A percentile compares a stretch with the other conserved stretches of the same genome.
Evolutionary conservation across 1,140 invertebrate genomes (phyloP).

Genomic region (Leptopilina boulardi): DNA sequence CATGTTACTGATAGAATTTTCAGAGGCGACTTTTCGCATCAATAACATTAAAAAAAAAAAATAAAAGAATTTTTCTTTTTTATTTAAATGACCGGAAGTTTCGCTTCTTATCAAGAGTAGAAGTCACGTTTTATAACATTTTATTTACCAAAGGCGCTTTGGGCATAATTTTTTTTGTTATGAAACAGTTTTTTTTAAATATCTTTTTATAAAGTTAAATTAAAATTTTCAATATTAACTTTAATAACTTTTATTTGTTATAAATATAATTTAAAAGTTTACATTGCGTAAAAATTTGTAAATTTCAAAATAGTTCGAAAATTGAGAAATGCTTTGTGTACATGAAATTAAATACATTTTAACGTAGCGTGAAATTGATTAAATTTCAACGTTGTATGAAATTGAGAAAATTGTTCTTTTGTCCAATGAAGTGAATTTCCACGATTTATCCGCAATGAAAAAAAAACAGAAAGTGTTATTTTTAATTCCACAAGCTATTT

Average conservation of each 20-base stretch:
- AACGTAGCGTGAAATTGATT: conserved; percentile 13
- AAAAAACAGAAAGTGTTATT: neutral
- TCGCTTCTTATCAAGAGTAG: no score
- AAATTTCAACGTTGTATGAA: neutral
- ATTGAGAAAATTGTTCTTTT: neutral
- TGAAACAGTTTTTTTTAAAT: no score
- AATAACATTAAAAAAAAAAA: neutral
- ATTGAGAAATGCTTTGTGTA: neutral
- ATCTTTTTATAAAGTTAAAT: no score
- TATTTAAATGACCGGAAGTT: no score
- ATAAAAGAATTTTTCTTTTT: no score
- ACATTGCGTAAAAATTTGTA: neutral
- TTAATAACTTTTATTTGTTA: no score
- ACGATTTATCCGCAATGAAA: neutral
- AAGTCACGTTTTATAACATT: no score
- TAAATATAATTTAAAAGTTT: no score
- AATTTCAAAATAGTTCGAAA: neutral
- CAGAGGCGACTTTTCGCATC: neutral
- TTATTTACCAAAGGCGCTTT: no score
- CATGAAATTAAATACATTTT: conserved; percentile 7
- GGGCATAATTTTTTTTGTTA: no score
- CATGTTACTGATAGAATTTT: neutral
- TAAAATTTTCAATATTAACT: no score
- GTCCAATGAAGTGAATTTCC: neutral
- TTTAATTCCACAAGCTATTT: neutral